A percentile compares a stretch with the other conserved stretches of the same genome.
phyloP scores from a whole-genome alignment of 1,140 invertebrate genomes.

The Adelges cooleyi region DNA sequence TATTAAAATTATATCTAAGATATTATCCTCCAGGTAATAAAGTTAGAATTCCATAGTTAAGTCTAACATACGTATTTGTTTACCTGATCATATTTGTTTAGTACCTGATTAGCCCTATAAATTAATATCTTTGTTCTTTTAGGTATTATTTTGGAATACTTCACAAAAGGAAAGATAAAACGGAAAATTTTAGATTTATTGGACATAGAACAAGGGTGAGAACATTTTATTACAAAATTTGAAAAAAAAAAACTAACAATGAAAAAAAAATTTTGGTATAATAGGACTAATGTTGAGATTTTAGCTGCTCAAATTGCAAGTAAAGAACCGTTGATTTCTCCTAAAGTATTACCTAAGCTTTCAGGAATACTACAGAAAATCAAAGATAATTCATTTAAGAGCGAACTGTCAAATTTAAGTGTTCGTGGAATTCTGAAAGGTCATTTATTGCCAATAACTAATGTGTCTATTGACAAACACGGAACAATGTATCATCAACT shows the following conservation, averaged over 20 bases:
- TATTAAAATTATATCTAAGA: constrained; percentile 51
- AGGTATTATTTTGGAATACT: constrained; percentile 17
- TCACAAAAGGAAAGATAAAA: background rate
- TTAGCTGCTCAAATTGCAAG: constrained; percentile 42
- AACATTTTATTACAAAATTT: background rate
- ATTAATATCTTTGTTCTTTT: background rate
- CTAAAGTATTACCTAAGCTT: constrained; percentile 44
- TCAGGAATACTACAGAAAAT: constrained; percentile 43
- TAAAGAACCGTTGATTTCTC: constrained; percentile 44
- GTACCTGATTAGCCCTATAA: background rate
- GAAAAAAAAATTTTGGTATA: background rate
- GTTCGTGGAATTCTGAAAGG: constrained; percentile 55
- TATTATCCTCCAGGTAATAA: constrained; percentile 51
- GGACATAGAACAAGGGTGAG: background rate
- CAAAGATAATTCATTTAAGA: constrained; percentile 38
- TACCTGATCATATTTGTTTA: constrained; percentile 25
- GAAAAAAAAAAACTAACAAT: background rate
- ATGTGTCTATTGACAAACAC: constrained; percentile 59
- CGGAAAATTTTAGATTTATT: constrained; percentile 12
- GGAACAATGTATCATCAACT: constrained; percentile 48
- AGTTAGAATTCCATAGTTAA: constrained; percentile 10
- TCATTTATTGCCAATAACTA: constrained; percentile 65
- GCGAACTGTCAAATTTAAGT: constrained; percentile 32
- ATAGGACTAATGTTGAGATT: constrained; percentile 45
- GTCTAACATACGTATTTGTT: background rate